Evolutionary conservation across 2,888 invertebrate species (phyloP).

Genomic region (Orchesellides sinensis): DNA sequence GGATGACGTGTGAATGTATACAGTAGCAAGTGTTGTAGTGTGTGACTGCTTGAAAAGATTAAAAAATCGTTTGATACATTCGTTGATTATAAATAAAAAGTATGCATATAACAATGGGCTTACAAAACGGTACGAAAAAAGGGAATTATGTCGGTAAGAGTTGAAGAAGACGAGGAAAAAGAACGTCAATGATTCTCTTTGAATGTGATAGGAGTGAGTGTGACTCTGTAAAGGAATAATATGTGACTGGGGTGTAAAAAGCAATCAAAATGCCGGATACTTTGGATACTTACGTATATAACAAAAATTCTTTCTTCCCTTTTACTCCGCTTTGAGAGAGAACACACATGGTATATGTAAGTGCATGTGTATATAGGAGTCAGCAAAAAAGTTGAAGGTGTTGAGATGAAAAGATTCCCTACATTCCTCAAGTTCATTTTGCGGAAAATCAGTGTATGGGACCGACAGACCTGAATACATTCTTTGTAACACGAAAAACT

Average conservation of each 20-base stretch:
- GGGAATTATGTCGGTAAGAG: constrained; percentile 6
- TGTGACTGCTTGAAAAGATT: constrained; percentile 2
- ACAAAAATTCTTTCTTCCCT: constrained; percentile 2
- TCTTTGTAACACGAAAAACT: neutral
- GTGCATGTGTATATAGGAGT: neutral
- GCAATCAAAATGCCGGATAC: constrained; percentile 61
- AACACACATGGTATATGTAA: too few species aligned
- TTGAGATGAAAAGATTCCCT: constrained; percentile 72
- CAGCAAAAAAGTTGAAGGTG: constrained; percentile 62
- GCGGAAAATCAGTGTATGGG: constrained; percentile 67
- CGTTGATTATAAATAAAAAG: neutral
- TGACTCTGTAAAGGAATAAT: constrained; percentile 19
- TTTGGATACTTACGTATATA: constrained; percentile 3
- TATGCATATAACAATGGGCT: neutral
- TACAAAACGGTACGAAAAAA: neutral
- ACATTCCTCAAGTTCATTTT: constrained; percentile 69
- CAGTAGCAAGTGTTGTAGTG: neutral
- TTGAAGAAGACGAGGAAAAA: neutral
- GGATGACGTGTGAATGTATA: neutral
- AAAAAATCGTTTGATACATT: constrained; percentile 20
- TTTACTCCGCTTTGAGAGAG: neutral
- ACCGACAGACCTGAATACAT: constrained; percentile 43
- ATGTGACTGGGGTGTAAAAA: constrained; percentile 55
- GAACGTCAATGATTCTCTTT: constrained; percentile 21
- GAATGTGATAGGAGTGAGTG: neutral